These are phyloP conservation scores for Pristiophorus japonicus DNA, from an alignment of 2,113 vertebrate genomes.

Conservation along the genomic window DNA sequence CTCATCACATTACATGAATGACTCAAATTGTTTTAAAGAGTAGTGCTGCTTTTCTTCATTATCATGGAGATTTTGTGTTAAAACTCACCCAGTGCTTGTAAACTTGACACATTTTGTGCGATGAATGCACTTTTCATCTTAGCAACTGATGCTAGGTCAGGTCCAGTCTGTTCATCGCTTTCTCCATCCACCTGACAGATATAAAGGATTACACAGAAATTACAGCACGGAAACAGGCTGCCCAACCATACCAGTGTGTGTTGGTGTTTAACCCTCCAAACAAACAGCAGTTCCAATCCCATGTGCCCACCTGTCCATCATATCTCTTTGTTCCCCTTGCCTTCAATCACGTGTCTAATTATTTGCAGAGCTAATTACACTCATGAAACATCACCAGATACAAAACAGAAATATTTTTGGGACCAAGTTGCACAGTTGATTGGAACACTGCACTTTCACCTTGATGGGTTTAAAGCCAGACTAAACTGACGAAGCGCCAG, in stretches of 20 bases:
- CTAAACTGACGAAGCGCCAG: background rate
- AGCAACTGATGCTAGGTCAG: slow-evolving; percentile 77
- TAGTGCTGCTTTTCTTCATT: background rate
- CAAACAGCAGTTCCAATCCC: background rate
- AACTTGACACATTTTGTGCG: slow-evolving; percentile 93
- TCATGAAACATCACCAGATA: background rate
- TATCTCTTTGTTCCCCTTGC: background rate
- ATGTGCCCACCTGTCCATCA: background rate
- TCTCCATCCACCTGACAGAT: slow-evolving; percentile 75
- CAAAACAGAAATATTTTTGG: background rate
- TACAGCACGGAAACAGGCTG: background rate
- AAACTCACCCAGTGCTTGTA: slow-evolving; percentile 89
- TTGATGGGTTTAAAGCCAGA: background rate
- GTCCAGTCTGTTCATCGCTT: slow-evolving; percentile 71
- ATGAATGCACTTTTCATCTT: slow-evolving; percentile 96
- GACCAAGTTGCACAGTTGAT: background rate
- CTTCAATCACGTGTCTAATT: background rate
- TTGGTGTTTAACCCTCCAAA: background rate
- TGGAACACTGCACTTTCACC: background rate
- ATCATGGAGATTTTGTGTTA: background rate
- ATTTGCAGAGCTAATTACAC: background rate
- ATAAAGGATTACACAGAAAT: slow-evolving; percentile 14
- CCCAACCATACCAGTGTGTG: background rate
- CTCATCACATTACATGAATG: background rate
- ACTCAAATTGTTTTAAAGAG: background rate